These are phyloP conservation scores for Ictidomys tridecemlineatus DNA, from an alignment of 2,113 vertebrate genomes.

Conservation along the genomic window DNA sequence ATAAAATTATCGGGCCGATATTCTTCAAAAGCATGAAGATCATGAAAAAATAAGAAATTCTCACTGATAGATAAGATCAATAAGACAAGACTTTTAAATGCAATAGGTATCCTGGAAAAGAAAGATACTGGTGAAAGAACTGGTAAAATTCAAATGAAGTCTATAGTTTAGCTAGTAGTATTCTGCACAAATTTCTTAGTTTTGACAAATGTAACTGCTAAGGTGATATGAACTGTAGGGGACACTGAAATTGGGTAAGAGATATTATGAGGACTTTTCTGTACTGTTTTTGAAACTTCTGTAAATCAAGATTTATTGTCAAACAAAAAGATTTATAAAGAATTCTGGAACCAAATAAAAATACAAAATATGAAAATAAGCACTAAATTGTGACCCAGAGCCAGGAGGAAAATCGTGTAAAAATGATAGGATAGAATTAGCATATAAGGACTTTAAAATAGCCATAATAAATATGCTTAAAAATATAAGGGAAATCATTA, in stretches of 20 bases:
- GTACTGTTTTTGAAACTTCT: neutral
- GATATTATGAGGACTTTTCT: neutral
- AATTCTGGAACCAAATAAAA: neutral
- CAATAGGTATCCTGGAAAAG: neutral
- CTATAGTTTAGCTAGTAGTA: neutral
- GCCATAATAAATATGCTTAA: neutral
- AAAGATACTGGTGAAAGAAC: neutral
- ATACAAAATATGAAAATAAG: neutral
- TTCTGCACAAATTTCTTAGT: neutral
- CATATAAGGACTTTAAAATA: neutral
- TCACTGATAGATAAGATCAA: neutral
- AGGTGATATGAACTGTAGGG: neutral
- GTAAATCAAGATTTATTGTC: neutral
- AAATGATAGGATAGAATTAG: neutral
- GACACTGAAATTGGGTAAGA: neutral
- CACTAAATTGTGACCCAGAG: neutral
- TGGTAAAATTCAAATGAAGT: neutral
- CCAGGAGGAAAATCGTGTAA: neutral
- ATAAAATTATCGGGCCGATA: neutral
- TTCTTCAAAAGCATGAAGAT: neutral
- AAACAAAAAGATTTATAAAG: conserved; percentile 7
- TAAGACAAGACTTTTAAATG: neutral
- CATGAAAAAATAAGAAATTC: neutral
- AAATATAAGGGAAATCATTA: neutral
- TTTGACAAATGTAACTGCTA: neutral